Evolutionary conservation across 2,113 vertebrate species (phyloP).

Genomic region (Gambusia holbrooki): DNA sequence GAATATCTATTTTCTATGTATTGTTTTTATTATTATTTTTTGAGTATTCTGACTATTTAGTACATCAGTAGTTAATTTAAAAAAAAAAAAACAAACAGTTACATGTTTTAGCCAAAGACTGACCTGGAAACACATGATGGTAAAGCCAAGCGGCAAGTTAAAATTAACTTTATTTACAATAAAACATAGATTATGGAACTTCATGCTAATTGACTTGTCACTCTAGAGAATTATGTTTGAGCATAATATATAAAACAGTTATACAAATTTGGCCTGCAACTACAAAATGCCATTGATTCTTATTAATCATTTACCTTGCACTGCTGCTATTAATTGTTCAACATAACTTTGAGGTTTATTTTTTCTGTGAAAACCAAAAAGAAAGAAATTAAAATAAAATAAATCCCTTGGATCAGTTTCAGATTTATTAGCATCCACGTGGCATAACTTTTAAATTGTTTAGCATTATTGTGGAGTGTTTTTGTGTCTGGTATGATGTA

Average conservation of each 20-base stretch:
- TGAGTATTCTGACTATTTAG: background rate
- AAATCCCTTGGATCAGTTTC: no score
- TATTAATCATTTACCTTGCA: background rate
- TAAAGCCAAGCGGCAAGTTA: background rate
- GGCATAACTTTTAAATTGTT: no score
- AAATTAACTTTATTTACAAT: background rate
- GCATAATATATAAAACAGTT: no score
- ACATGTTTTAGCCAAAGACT: background rate
- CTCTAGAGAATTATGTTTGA: background rate
- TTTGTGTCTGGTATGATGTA: no score
- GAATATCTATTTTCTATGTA: background rate
- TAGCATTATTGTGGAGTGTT: no score
- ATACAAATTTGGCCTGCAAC: background rate
- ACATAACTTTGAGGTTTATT: no score
- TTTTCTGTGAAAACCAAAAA: no score
- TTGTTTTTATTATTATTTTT: background rate
- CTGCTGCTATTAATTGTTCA: background rate
- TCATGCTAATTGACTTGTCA: background rate
- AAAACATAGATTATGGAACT: background rate
- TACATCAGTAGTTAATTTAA: background rate
- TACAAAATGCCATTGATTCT: background rate
- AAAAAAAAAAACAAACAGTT: no score
- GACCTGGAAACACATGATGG: background rate
- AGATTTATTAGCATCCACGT: no score
- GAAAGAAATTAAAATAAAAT: no score